These are phyloP conservation scores for Limnephilus rhombicus DNA, from an alignment of 2,888 invertebrate species.

Conservation along the genomic window DNA sequence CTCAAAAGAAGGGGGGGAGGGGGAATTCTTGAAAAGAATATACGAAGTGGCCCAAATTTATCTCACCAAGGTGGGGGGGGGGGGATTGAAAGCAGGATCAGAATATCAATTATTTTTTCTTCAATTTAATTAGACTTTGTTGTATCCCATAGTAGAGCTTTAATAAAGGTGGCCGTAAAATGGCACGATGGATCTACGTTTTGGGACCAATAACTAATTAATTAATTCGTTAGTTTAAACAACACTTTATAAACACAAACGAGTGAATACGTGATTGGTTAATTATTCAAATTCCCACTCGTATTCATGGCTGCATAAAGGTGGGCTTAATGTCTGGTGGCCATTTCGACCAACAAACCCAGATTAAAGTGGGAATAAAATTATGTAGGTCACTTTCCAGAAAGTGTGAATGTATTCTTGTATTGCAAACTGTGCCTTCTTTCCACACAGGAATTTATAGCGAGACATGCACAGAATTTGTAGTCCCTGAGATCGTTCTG, in stretches of 20 bases:
- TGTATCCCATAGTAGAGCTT: neutral
- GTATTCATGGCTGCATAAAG: neutral
- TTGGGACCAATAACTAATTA: neutral
- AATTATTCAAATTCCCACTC: neutral
- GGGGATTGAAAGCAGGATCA: too few relatives aligned
- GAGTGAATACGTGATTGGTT: neutral
- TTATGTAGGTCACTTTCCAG: neutral
- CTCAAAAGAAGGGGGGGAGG: too few relatives aligned
- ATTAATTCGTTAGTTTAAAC: neutral
- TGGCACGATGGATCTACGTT: neutral
- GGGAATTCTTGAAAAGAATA: too few relatives aligned
- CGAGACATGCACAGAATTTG: too few relatives aligned
- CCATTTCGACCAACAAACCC: neutral
- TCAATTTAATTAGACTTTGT: neutral
- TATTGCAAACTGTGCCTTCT: too few relatives aligned
- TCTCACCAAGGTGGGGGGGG: too few relatives aligned
- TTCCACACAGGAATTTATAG: too few relatives aligned
- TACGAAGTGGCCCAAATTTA: too few relatives aligned
- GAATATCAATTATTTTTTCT: neutral
- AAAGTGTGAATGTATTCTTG: neutral
- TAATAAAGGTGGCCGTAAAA: neutral
- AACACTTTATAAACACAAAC: neutral
- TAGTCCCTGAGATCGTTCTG: too few relatives aligned
- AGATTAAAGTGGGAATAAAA: neutral
- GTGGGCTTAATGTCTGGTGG: neutral